Conservation (phyloP, 2,113 vertebrate species). For the Antechinus stuartii region DNA sequence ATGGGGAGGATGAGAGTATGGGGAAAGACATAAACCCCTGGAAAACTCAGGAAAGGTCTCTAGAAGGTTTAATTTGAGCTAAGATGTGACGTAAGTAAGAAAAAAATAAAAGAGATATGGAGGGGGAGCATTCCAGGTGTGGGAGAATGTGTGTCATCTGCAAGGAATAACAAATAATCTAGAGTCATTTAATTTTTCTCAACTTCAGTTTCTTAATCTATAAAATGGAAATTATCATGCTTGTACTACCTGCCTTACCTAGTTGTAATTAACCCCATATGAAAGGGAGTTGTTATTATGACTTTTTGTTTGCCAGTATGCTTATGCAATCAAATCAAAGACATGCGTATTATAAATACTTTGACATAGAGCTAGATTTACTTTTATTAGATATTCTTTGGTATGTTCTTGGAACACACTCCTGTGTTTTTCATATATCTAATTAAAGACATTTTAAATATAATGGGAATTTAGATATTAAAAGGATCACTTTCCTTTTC, state of each 20-base stretch:
- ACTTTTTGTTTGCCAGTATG: background rate
- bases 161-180: background rate
- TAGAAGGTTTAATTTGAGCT: background rate
- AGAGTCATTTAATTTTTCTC: background rate
- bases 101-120: background rate
- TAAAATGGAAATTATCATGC: background rate
- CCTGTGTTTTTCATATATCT: slow-evolving; percentile 27
- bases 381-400: slow-evolving; percentile 69
- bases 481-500: background rate
- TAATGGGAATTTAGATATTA: background rate
- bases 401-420: slow-evolving; percentile 48
- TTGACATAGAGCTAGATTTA: slow-evolving; percentile 64
- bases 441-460: background rate
- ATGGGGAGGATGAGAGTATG: background rate
- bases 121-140: background rate
- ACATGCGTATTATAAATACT: slow-evolving; percentile 61
- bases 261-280: background rate
- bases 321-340: background rate
- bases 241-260: background rate
- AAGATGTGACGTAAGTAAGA: background rate
- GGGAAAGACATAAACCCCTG: no score
- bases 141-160: background rate
- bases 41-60: background rate
- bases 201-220: background rate
- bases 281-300: background rate